Base-by-base conservation (phyloP, 1,140 invertebrate genomes). In the Listronotus bonariensis region DNA sequence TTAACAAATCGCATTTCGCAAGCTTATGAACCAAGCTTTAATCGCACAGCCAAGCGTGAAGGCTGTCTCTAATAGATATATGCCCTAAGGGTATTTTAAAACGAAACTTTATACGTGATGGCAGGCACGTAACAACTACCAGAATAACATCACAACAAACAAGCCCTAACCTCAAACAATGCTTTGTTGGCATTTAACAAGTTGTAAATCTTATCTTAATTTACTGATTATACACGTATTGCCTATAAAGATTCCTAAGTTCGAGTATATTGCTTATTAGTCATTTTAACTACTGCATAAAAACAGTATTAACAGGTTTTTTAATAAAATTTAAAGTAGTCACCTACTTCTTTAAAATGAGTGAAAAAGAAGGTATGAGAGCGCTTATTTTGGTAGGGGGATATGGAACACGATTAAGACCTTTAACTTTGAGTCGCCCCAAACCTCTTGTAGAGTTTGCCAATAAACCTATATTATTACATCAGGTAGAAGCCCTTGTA, bases 401-500 rank as follows among this genome's bases (percentile, higher is more conserved):
- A 6, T 99, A 98, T 86, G 97, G 97, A 12, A 99, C 98, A 0
- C 86, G 98, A 60, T 82, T 99, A 20, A 84, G 97, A 57, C 97
- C 97, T 1, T 82, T 99, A 36, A 99, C 98, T 3, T 83, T 99
- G 3, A 98, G 95, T 76, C 86, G 93, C 43, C 96, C 98, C 6
- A 99, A 99, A 76, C 98, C 98, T 8, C 81, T 99, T 12, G 96
- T 99, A 1, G 98, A 99, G 82, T 99, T 99, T 86, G 97, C 95
- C 20, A 99, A 99, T 78, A 99, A 99, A 83, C 96, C 97, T 2
- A 99, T 99, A 85, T 82, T 99, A 48, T 79, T 98, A 62, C 97
- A 99, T 82, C 97, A 99, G 82, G 88, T 92, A 67, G 92, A 95
- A 81, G 93, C 92, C 20, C 79, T 95, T 43, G 91, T 95, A 42